phyloP scores from a whole-genome alignment of 2,888 invertebrate genomes.

The Luperina nickerlii region DNA sequence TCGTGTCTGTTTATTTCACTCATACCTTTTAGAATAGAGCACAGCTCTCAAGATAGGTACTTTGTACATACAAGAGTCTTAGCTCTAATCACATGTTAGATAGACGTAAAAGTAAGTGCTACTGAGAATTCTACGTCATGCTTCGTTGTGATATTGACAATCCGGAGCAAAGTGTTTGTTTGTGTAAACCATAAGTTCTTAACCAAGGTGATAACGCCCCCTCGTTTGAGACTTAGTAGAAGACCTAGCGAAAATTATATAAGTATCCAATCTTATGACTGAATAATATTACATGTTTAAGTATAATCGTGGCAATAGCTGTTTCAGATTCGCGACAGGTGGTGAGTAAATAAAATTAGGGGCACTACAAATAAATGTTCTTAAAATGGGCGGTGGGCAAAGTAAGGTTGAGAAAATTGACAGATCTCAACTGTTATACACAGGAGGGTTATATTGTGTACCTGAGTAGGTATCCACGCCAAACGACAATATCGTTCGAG shows the following conservation, averaged over 20 bases:
- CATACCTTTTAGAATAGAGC: constrained; percentile 12
- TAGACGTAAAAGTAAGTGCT: constrained; percentile 10
- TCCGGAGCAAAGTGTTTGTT: constrained; percentile 6
- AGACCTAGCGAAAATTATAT: no score
- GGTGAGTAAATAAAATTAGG: not conserved
- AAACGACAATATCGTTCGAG: constrained; percentile 8
- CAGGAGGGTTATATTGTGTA: not conserved
- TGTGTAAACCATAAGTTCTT: not conserved
- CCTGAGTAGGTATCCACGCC: not conserved
- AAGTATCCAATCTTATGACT: no score
- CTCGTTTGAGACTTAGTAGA: not conserved
- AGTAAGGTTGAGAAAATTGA: not conserved
- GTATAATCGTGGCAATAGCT: no score
- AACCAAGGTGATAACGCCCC: not conserved
- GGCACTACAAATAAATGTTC: not conserved
- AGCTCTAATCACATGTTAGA: not conserved
- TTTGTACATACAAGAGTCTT: not conserved
- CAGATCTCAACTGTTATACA: not conserved
- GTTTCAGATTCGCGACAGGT: no score
- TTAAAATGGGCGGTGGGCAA: not conserved
- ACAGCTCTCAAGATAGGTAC: constrained; percentile 15
- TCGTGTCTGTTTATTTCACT: constrained; percentile 20
- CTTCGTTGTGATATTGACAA: not conserved
- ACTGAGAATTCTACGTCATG: not conserved
- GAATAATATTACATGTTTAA: no score